Conservation (phyloP, 2,797 vertebrate genomes). For the Ara ararauna region DNA sequence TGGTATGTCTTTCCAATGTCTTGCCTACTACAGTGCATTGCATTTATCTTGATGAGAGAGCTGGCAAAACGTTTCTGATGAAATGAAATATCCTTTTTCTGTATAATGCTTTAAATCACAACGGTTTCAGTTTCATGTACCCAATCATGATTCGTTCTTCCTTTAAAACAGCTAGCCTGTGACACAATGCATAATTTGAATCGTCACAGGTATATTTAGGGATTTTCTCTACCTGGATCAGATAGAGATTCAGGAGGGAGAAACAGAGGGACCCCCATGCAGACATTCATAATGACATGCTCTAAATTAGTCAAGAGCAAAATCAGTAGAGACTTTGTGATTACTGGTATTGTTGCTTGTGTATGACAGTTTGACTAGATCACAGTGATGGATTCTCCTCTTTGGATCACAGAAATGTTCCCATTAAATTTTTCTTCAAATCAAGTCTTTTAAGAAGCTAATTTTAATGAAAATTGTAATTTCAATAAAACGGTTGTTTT, state of each 20-base stretch:
- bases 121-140: not conserved
- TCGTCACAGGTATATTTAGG: not conserved
- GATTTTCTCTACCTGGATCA: not conserved
- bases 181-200: not conserved
- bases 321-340: not conserved
- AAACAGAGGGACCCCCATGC: not conserved
- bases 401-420: not conserved
- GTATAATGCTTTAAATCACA: not conserved
- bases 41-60: not conserved
- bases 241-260: not conserved
- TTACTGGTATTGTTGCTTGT: not conserved
- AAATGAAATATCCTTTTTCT: not conserved
- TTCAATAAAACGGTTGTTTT: accelerated
- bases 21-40: not conserved
- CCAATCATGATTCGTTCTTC: not conserved
- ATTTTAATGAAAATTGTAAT: not conserved
- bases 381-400: not conserved
- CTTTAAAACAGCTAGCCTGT: not conserved
- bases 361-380: not conserved
- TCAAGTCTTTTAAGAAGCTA: not conserved
- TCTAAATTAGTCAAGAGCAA: not conserved
- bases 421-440: not conserved
- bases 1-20: not conserved
- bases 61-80: not conserved
- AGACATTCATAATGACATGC: not conserved